Base-by-base conservation (phyloP, 2,888 invertebrate species). In the Limnephilus lunatus region DNA sequence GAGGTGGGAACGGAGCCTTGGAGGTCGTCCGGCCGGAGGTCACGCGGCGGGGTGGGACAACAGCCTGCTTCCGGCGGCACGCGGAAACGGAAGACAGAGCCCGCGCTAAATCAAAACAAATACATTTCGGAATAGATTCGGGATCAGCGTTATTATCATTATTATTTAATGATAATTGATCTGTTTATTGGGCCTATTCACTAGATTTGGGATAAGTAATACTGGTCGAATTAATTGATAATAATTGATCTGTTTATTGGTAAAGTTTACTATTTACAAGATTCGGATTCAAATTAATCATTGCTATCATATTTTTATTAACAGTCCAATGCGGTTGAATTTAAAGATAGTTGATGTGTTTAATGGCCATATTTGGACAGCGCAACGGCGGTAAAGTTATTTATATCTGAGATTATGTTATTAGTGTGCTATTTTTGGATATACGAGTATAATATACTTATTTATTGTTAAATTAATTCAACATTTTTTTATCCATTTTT, bases 21-120 rank as follows among this genome's bases (percentile, higher is more conserved):
- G 25, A 25, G 68, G 68, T 68, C 68, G 9, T 9, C 9, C 68
- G 68, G 68, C 9, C 68, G 68, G 25, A 68, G 68, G 68, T 68
- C 68, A 25, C 68, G 68, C 68, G 83, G 35, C 39, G 83, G 32
- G 83, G 83, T 83, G 83, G 83, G 83, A 83, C 32, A 5, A 35
- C 25, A 4, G 35, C 83, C 83, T 32, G 83, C 83, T 83, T 83
- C 83, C 83, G 83, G 35, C 25, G 83, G 32, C 83, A 83, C 35
- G 32, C 83, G 83, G 83, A 83, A 83, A 83, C 32, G 35, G 31
- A 82, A 83, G 35, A 35, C 83, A n/a, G 68, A 68, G 68, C n/a
- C 68, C n/a, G 68, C 68, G 25, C 25, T 68, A 68, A 68, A 68
- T 68, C 68, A 68, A 68, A 68, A 68, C 68, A 68, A 68, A 68